phyloP scores from a whole-genome alignment of 2,888 invertebrate genomes.

The Chamaedrilus cognettii region DNA sequence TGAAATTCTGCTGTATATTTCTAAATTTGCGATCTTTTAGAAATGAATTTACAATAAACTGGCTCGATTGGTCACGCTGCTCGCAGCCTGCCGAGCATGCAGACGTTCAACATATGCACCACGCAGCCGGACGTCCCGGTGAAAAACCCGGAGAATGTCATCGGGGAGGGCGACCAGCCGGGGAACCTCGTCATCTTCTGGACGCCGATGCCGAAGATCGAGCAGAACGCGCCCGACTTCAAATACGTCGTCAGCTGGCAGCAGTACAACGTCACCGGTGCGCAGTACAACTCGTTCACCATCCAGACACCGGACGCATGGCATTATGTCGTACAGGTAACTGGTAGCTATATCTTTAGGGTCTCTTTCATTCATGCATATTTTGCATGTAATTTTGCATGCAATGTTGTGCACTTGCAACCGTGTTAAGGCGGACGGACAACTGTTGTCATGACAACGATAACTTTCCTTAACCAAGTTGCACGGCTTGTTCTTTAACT shows the following conservation, averaged over 20 bases:
- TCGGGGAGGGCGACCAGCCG: slow-evolving; percentile 50
- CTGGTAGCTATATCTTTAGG: no score
- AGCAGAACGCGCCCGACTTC: slow-evolving; percentile 95
- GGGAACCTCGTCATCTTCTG: slow-evolving; percentile 54
- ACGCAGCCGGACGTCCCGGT: slow-evolving; percentile 47
- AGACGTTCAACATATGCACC: slow-evolving; percentile 45
- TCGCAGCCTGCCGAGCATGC: slow-evolving; percentile 50
- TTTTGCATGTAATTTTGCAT: no score
- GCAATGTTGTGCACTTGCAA: no score
- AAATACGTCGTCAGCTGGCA: slow-evolving; percentile 88
- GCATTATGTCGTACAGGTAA: slow-evolving; percentile 35
- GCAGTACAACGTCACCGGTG: slow-evolving; percentile 70
- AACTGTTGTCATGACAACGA: no score
- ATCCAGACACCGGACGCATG: slow-evolving; percentile 61
- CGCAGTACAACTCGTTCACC: slow-evolving; percentile 60
- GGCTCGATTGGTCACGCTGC: no score
- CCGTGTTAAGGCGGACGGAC: no score
- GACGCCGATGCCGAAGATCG: slow-evolving; percentile 89
- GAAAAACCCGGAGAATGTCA: slow-evolving; percentile 54
- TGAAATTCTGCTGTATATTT: no score
- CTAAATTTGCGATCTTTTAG: no score
- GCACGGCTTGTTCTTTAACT: no score
- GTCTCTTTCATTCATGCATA: no score
- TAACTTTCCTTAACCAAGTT: no score
- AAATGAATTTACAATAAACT: no score